Base-by-base conservation (phyloP, 53 echinoderm and acorn worm species). In the Echinometra lucunter region DNA sequence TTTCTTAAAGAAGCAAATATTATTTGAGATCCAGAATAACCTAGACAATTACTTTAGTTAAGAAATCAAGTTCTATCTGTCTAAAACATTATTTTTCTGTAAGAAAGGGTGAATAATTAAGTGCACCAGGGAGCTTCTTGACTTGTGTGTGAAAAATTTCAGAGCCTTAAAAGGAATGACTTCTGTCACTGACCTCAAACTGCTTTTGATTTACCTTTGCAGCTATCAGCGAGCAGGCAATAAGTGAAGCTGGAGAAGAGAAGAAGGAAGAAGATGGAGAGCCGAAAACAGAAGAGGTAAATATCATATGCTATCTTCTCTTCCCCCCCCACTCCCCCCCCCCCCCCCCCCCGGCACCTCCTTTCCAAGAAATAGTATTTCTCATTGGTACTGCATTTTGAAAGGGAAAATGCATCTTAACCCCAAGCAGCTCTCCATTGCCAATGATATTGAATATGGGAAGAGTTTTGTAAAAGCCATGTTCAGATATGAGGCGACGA, bases 141-240 rank as follows among this genome's bases (percentile, higher is more conserved):
- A n/a, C 34, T 69, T 69, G 69, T 21, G 0, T 7, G 21, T 1
- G 60, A 25, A 21, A 69, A 30, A 1, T 30, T 69, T 34, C 11
- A 69, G 34, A 34, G 10, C 34, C 32, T 15, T 13, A 13, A 72
- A 72, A 53, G 13, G 13, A 9, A 53, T 53, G 5, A 53, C 0
- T 53, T 72, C 35, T 35, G 32, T 32, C 34, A 30, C 35, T 35
- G 16, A 72, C 35, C 34, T 75, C 42, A 19, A 85, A 85, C 85
- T 47, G 49, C 25, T 85, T 49, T 85, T 28, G 1, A 6, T 45
- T 85, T 85, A 49, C 53, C 53, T 89, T 35, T 91, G 6, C 58
- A 99, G 99, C 97, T 11, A 91, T 98, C 80, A 99, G 99, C 95
- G 99, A 99, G 74, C 99, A 99, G 82, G 97, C 99, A 58, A 96